Evolutionary conservation across 1,140 invertebrate species (phyloP).

Genomic region (Sinonovacula constricta): DNA sequence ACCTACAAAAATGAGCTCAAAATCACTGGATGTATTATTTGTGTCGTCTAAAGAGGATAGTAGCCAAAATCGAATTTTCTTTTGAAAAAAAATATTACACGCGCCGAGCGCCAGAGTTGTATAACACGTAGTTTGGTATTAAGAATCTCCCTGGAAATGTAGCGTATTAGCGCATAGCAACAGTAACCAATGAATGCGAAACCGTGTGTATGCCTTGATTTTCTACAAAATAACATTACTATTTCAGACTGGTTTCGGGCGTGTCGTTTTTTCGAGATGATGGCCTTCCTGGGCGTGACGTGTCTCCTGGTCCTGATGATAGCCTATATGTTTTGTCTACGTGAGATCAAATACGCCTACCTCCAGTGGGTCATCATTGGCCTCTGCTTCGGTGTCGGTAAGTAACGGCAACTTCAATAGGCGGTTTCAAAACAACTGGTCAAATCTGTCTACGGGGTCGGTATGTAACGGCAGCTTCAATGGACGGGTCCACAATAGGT

Average conservation of each 20-base stretch:
- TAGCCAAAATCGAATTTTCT: too few species aligned
- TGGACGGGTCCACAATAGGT: neutral
- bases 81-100: too few species aligned
- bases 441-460: neutral
- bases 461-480: neutral
- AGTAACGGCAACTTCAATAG: neutral
- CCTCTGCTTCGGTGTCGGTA: slow-evolving; percentile 44
- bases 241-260: slow-evolving; percentile 49
- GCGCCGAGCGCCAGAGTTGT: too few species aligned
- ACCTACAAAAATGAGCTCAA: too few species aligned
- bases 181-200: too few species aligned
- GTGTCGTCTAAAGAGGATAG: too few species aligned
- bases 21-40: too few species aligned
- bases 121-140: too few species aligned
- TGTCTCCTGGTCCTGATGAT: slow-evolving; percentile 13
- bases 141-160: too few species aligned
- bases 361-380: slow-evolving; percentile 40
- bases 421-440: neutral
- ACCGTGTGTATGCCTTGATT: too few species aligned
- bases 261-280: slow-evolving; percentile 24
- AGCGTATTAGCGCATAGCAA: too few species aligned
- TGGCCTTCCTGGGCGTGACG: slow-evolving; percentile 33
- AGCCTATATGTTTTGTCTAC: slow-evolving; percentile 41
- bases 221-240: too few species aligned
- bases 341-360: slow-evolving; percentile 44